Conservation (phyloP, 1,140 invertebrate species). For the Teleopsis dalmanni region DNA sequence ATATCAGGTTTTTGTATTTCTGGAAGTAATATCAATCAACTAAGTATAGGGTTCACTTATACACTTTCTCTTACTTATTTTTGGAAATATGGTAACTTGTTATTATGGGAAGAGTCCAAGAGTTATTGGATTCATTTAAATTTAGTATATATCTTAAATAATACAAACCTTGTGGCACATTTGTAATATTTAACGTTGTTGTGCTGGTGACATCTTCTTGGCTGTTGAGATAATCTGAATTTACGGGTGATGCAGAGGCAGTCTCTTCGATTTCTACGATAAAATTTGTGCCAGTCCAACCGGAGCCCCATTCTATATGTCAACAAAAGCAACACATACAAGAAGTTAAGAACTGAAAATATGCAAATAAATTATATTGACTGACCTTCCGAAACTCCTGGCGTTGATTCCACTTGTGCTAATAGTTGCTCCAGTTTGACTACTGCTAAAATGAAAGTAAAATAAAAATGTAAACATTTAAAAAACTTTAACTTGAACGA, state of each 20-base stretch:
- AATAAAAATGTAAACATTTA: conserved; percentile 3
- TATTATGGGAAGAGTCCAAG: too few species aligned
- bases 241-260: conserved; percentile 21
- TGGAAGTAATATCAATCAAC: too few species aligned
- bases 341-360: background rate
- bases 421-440: conserved; percentile 21
- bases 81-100: too few species aligned
- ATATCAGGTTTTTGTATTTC: too few species aligned
- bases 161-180: too few species aligned
- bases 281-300: conserved; percentile 37
- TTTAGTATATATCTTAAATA: too few species aligned
- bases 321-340: background rate
- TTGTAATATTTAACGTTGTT: conserved; percentile 20
- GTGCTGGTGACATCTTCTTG: conserved; percentile 24
- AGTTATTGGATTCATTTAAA: too few species aligned
- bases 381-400: conserved; percentile 35
- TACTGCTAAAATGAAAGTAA: conserved; percentile 22
- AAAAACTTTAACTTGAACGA: too few species aligned
- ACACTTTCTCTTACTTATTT: too few species aligned
- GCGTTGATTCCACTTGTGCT: conserved; percentile 23
- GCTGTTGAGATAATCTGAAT: conserved; percentile 29
- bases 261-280: conserved; percentile 41
- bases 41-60: too few species aligned
- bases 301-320: conserved; percentile 36
- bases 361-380: too few species aligned